phyloP scores from a whole-genome alignment of 2,113 vertebrate genomes.

The Meleagris gallopavo region DNA sequence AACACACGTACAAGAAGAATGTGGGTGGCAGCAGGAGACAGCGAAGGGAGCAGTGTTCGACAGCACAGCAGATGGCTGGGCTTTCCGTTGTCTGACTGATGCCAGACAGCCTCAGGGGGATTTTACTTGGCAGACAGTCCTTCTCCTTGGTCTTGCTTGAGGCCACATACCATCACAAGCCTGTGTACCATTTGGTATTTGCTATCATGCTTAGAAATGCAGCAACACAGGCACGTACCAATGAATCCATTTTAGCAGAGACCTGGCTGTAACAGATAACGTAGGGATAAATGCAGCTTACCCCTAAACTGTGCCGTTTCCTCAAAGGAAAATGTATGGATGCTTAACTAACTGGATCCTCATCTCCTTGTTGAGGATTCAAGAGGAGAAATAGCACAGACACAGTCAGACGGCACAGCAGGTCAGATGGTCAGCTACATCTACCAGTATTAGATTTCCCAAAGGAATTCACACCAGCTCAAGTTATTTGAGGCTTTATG shows the following conservation, averaged over 20 bases:
- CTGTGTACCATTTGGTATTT: neutral
- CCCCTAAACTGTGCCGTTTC: neutral
- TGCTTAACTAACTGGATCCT: neutral
- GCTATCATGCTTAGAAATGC: neutral
- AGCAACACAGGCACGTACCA: neutral
- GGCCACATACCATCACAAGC: neutral
- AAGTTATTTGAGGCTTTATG: neutral
- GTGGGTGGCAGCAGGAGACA: conserved; percentile 15
- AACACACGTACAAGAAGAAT: neutral
- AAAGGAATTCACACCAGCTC: neutral
- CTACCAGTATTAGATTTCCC: neutral
- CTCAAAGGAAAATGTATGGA: neutral
- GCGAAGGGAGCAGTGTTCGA: neutral
- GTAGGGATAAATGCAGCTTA: neutral
- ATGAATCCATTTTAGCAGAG: neutral
- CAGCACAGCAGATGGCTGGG: neutral
- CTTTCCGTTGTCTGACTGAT: neutral
- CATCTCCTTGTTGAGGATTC: neutral
- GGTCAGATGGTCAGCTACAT: no score
- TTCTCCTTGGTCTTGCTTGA: neutral
- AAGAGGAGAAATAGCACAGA: neutral
- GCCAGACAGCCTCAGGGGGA: neutral
- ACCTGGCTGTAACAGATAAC: neutral
- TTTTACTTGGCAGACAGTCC: neutral
- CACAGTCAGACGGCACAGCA: neutral